These are phyloP conservation scores for Plestiodon gilberti DNA, from an alignment of 2,113 vertebrate genomes.

Conservation along the genomic window DNA sequence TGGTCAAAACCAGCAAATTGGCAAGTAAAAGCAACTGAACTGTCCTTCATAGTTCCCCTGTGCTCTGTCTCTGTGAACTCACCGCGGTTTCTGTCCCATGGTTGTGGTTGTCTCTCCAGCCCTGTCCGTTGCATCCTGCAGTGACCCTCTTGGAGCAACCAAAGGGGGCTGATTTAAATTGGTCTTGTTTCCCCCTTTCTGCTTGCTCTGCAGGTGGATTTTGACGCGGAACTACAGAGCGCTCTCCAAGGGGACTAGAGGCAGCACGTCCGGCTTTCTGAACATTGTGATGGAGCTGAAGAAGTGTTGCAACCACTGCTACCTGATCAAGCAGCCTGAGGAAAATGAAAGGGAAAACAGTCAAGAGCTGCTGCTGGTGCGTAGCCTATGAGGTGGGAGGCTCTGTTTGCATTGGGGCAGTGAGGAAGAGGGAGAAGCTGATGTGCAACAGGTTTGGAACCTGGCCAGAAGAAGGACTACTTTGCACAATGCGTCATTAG, in stretches of 20 bases:
- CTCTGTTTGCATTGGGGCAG: no score
- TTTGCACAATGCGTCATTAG: background rate
- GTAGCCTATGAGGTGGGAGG: conserved; percentile 3
- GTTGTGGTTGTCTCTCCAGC: background rate
- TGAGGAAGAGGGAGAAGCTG: no score
- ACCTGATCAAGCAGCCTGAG: conserved; percentile 91
- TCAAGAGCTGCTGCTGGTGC: conserved; percentile 84
- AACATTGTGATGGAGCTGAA: conserved; percentile 99
- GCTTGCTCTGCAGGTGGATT: conserved; percentile 88
- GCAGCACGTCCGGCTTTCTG: conserved; percentile 95
- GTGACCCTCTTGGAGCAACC: background rate
- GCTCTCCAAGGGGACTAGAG: conserved; percentile 90
- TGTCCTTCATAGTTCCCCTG: background rate
- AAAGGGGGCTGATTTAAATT: no score
- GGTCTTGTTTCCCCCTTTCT: no score
- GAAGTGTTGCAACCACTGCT: conserved; percentile 97
- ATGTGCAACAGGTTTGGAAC: background rate
- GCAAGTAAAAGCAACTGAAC: no score
- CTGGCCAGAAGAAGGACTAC: background rate
- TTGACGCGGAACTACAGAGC: conserved; percentile 98
- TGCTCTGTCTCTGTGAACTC: background rate
- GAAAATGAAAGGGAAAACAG: conserved; percentile 83
- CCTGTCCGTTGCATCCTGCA: background rate
- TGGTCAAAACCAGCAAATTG: no score
- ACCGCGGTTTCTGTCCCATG: background rate